A percentile compares a stretch with the other conserved stretches of the same genome.
Conservation (phyloP, 1,140 invertebrate genomes). For the Zaprionus gabonicus region DNA sequence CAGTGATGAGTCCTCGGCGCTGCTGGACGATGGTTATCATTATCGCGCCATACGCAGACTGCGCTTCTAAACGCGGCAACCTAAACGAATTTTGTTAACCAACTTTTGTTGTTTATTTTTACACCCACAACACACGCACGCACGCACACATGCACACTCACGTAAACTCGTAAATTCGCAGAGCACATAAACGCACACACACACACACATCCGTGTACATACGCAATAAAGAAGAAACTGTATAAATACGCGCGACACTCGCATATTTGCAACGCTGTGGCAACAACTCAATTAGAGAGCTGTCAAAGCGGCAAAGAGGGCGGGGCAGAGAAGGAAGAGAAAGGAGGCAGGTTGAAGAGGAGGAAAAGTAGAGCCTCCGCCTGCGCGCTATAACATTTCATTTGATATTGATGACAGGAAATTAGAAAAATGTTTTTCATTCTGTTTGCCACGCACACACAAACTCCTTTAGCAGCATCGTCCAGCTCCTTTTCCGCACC, state of each 20-base stretch:
- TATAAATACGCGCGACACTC: conserved; percentile 25
- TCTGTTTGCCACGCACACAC: conserved; percentile 43
- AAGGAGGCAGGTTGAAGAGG: too few species aligned
- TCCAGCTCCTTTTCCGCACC: conserved; percentile 19
- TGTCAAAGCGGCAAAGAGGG: neutral
- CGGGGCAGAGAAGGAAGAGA: too few species aligned
- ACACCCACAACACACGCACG: conserved; percentile 19
- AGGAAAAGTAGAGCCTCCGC: too few species aligned
- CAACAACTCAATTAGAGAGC: conserved; percentile 51
- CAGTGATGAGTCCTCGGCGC: conserved; percentile 55
- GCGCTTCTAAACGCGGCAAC: conserved; percentile 40
- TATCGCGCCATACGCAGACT: conserved; percentile 67
- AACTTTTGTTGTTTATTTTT: conserved; percentile 73
- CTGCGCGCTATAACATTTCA: conserved; percentile 62
- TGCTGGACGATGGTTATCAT: conserved; percentile 77
- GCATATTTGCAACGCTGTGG: conserved; percentile 16
- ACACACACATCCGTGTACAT: conserved; percentile 43
- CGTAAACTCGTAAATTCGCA: conserved; percentile 9
- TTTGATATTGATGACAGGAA: conserved; percentile 82
- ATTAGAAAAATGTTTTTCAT: conserved; percentile 80
- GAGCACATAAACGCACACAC: conserved; percentile 9
- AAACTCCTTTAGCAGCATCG: conserved; percentile 35
- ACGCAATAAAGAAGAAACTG: conserved; percentile 37
- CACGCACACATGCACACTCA: conserved; percentile 19
- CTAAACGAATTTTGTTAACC: conserved; percentile 58